Conservation (phyloP, 2,113 vertebrate species). For the Hyla sarda region DNA sequence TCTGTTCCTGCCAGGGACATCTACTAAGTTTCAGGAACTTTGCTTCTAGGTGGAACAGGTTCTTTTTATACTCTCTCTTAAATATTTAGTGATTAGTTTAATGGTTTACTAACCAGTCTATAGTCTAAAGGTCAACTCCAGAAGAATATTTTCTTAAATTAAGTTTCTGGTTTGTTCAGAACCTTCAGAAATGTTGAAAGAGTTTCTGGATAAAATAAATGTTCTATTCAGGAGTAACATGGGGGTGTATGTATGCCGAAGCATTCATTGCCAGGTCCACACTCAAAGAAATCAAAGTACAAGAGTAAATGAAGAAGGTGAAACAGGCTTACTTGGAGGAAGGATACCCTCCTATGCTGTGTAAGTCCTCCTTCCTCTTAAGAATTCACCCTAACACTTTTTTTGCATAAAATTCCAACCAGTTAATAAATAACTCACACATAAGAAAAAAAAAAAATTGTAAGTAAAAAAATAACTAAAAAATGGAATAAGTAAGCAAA, state of each 20-base stretch:
- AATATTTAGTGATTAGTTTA: constrained; percentile 35
- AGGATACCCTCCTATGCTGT: neutral
- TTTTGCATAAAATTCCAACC: no score
- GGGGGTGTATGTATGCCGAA: neutral
- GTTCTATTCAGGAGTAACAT: neutral
- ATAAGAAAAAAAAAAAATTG: no score
- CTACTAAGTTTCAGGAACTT: constrained; percentile 8
- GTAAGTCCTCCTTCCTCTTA: neutral
- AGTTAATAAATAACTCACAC: no score
- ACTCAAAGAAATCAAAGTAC: neutral
- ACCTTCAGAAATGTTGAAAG: neutral
- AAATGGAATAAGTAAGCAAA: no score
- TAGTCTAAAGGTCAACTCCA: constrained; percentile 30
- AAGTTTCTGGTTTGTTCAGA: neutral
- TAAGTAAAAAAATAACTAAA: no score
- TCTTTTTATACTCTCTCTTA: constrained; percentile 16
- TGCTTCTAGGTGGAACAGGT: constrained; percentile 1
- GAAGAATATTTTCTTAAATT: constrained; percentile 3
- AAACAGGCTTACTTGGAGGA: neutral
- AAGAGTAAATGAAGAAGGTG: neutral
- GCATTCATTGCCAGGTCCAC: neutral
- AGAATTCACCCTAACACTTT: neutral
- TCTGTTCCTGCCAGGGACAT: constrained; percentile 37
- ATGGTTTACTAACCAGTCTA: constrained; percentile 31
- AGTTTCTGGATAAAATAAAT: constrained; percentile 1